Percentiles rank a stretch among this genome's conserved stretches.
Evolutionary conservation across 2,888 invertebrate genomes (phyloP).

Genomic region (Cosmia trapezina): DNA sequence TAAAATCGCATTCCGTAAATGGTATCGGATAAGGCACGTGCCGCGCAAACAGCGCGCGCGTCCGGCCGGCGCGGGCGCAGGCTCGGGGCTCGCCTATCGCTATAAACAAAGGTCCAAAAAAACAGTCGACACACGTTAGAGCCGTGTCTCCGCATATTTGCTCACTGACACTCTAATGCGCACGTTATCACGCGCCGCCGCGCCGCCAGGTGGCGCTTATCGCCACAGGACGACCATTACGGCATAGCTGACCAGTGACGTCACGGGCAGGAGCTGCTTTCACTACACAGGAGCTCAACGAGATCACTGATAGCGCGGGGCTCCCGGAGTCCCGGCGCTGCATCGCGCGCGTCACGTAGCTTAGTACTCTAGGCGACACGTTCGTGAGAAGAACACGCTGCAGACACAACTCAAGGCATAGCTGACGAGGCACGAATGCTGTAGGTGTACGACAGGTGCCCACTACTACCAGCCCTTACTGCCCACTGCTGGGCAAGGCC

Average conservation of each 20-base stretch:
- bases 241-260: slow-evolving; percentile 62
- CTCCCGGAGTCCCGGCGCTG: too few relatives aligned
- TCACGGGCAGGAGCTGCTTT: slow-evolving; percentile 41
- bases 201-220: slow-evolving; percentile 62
- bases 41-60: slow-evolving; percentile 74
- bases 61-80: slow-evolving; percentile 53
- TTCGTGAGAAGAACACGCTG: background rate
- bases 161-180: slow-evolving; percentile 63
- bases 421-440: too few relatives aligned
- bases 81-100: slow-evolving; percentile 41
- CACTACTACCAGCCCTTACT: too few relatives aligned
- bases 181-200: slow-evolving; percentile 49
- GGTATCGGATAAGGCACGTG: slow-evolving; percentile 87
- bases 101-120: slow-evolving; percentile 63
- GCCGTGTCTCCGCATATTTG: slow-evolving; percentile 64
- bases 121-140: slow-evolving; percentile 45
- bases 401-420: too few relatives aligned
- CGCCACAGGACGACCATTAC: slow-evolving; percentile 61
- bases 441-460: too few relatives aligned
- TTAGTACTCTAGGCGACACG: background rate
- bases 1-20: slow-evolving; percentile 87
- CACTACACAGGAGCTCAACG: background rate
- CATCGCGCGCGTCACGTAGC: background rate
- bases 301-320: too few relatives aligned
- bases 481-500: too few relatives aligned